Percentiles rank a stretch among this genome's conserved stretches.
Conservation (phyloP, 2,888 invertebrate species). For the Anthoptus insignis region DNA sequence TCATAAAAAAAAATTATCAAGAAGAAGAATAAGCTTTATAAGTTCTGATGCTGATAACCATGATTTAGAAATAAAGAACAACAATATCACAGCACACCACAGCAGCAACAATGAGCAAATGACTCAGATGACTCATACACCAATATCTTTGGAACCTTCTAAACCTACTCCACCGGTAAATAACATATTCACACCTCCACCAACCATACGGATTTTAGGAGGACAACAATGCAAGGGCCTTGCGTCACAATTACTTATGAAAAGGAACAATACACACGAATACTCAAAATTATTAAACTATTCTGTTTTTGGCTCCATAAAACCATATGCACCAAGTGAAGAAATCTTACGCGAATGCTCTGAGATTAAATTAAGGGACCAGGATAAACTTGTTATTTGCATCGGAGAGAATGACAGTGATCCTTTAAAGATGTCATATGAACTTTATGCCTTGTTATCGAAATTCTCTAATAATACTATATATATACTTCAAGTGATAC, state of each 20-base stretch:
- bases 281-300: background rate
- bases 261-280: no score
- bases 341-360: constrained; percentile 20
- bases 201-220: background rate
- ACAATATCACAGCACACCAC: no score
- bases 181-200: no score
- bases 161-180: no score
- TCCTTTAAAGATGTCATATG: background rate
- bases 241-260: background rate
- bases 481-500: background rate
- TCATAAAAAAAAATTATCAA: no score
- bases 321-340: constrained; percentile 17
- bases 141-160: no score
- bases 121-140: no score
- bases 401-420: constrained; percentile 16
- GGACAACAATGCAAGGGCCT: background rate
- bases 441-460: background rate
- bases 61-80: no score
- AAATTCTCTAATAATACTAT: background rate
- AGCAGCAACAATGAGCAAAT: no score
- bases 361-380: background rate
- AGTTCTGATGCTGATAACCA: no score
- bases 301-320: background rate
- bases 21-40: no score
- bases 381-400: constrained; percentile 24